A percentile compares a stretch with the other conserved stretches of the same genome.
Evolutionary conservation across 2,797 vertebrate species (phyloP).

Genomic region (Lates japonicus): DNA sequence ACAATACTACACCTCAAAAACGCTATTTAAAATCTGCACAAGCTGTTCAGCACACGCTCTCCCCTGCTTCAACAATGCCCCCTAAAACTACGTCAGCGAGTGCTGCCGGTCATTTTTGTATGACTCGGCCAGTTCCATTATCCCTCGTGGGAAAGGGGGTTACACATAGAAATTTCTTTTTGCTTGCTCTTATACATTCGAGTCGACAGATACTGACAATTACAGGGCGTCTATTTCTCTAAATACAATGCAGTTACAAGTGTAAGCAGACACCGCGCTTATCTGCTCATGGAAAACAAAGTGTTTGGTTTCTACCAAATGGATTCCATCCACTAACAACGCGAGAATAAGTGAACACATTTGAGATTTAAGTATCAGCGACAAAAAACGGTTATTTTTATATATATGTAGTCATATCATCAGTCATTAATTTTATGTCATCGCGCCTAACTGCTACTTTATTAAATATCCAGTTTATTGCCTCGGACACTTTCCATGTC

Average conservation of each 20-base stretch:
- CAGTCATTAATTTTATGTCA: neutral
- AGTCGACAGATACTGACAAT: neutral
- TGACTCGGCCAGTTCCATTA: conserved; percentile 67
- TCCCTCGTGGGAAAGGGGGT: neutral
- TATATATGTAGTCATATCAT: neutral
- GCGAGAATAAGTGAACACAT: conserved; percentile 49
- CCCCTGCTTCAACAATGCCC: conserved; percentile 60
- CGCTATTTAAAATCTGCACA: conserved; percentile 46
- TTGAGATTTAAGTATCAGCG: neutral
- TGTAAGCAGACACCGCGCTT: too few relatives aligned
- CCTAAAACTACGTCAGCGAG: conserved; percentile 68
- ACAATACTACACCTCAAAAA: conserved; percentile 32
- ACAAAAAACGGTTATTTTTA: neutral
- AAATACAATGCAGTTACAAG: neutral
- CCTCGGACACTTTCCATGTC: too few relatives aligned
- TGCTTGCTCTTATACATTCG: neutral
- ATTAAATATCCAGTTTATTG: neutral
- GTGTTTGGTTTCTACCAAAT: conserved; percentile 44
- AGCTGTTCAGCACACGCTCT: neutral
- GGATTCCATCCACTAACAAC: conserved; percentile 30
- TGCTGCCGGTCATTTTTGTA: conserved; percentile 60
- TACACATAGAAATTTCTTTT: neutral
- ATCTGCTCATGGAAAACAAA: neutral
- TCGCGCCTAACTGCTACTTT: neutral
- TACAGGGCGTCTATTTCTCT: accelerated